These are phyloP conservation scores for Cosmopolites sordidus DNA, from an alignment of 2,888 invertebrate species.

Conservation along the genomic window DNA sequence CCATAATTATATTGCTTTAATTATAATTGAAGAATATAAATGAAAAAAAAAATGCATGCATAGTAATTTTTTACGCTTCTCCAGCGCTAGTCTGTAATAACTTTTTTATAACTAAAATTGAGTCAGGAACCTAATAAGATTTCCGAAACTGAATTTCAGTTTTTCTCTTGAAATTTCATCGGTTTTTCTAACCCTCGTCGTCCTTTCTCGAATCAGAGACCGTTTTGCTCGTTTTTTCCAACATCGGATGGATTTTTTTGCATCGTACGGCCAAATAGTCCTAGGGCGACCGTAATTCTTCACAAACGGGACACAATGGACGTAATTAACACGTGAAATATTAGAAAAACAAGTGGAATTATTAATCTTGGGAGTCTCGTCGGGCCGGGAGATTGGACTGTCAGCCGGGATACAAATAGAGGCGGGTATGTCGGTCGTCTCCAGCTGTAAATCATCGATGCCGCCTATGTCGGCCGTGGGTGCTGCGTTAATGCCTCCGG, in stretches of 20 bases:
- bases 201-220: too few relatives aligned
- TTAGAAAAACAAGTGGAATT: constrained; percentile 48
- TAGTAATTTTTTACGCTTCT: too few relatives aligned
- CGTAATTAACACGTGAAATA: constrained; percentile 48
- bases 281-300: constrained; percentile 31
- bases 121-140: too few relatives aligned
- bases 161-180: too few relatives aligned
- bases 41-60: too few relatives aligned
- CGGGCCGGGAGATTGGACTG: constrained; percentile 46
- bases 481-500: constrained; percentile 13
- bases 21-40: too few relatives aligned
- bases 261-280: not conserved
- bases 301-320: constrained; percentile 38
- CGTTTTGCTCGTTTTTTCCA: too few relatives aligned
- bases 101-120: too few relatives aligned
- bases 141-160: too few relatives aligned
- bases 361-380: constrained; percentile 43
- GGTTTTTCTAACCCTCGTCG: too few relatives aligned
- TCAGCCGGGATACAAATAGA: constrained; percentile 46
- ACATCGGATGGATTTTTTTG: not conserved
- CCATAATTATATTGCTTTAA: too few relatives aligned
- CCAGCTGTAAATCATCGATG: constrained; percentile 43
- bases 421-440: constrained; percentile 38
- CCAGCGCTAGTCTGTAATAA: too few relatives aligned
- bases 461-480: constrained; percentile 6